Conservation (phyloP, 2,113 vertebrate genomes). For the Ardeotis arabs region DNA sequence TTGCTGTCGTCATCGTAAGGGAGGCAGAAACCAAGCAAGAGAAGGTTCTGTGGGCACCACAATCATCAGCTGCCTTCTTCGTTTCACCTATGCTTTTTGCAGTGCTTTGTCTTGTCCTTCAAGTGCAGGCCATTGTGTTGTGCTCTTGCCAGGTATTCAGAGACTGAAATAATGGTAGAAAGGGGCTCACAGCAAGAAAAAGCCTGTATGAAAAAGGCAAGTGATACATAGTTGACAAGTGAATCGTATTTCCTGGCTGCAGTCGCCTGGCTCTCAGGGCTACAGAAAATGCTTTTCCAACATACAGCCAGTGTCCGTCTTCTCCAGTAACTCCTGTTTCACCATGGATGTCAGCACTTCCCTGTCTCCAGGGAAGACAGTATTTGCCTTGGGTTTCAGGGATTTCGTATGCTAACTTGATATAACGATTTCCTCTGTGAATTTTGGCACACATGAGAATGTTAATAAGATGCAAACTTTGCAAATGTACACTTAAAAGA, state of each 20-base stretch:
- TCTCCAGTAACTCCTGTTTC: not conserved
- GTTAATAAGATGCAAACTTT: not conserved
- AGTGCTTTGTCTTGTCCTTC: not conserved
- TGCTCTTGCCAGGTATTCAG: not conserved
- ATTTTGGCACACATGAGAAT: not conserved
- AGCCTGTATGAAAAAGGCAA: not conserved
- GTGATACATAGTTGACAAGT: not conserved
- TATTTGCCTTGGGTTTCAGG: not conserved
- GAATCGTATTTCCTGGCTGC: not conserved
- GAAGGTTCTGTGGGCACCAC: constrained; percentile 15
- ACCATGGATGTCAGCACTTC: not conserved
- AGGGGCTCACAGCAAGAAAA: not conserved
- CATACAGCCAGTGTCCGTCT: not conserved
- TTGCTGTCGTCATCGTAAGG: constrained; percentile 7
- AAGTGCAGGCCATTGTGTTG: not conserved
- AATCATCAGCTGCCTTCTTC: not conserved
- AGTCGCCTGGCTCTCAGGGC: not conserved
- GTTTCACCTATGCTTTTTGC: not conserved
- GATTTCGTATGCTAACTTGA: not conserved
- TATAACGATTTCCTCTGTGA: not conserved
- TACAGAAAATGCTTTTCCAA: not conserved
- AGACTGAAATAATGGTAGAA: not conserved
- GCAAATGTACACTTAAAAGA: not conserved
- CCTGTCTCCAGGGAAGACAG: not conserved
- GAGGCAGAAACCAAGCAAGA: constrained; percentile 36